phyloP scores from a whole-genome alignment of 1,140 invertebrate species.

The Calycopis cecrops region DNA sequence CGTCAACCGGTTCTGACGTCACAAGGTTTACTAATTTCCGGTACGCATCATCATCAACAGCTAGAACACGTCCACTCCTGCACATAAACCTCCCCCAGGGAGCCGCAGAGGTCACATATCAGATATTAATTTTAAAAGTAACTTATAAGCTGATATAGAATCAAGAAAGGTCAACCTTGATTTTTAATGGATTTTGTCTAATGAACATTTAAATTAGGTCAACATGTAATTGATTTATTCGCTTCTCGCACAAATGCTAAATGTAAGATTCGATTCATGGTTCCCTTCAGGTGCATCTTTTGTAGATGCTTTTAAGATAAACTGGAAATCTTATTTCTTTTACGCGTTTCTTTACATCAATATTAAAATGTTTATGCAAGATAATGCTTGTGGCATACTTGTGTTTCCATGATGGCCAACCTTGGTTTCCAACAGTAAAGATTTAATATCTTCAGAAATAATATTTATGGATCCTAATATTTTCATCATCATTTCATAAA shows the following conservation, averaged over 20 bases:
- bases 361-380: constrained; percentile 3
- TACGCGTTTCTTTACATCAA: constrained; percentile 5
- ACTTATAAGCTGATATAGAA: constrained; percentile 13
- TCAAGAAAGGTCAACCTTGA: constrained; percentile 15
- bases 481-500: constrained; percentile 21
- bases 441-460: constrained; percentile 13
- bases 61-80: too few relatives aligned
- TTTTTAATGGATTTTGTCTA: constrained; percentile 18
- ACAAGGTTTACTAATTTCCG: too few relatives aligned
- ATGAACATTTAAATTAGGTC: neutral
- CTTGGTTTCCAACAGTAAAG: constrained; percentile 17
- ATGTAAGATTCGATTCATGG: neutral
- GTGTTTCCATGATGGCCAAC: constrained; percentile 20
- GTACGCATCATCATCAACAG: too few relatives aligned
- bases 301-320: neutral
- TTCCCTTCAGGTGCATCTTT: neutral
- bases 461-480: neutral
- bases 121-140: constrained; percentile 6
- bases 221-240: neutral
- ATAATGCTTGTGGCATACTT: constrained; percentile 7
- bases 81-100: too few relatives aligned
- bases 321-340: constrained; percentile 11
- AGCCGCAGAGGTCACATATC: too few relatives aligned
- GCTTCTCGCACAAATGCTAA: neutral
- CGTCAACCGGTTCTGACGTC: too few relatives aligned